Evolutionary conservation across 2,797 vertebrate species (phyloP).

Genomic region (Setipinna tenuifilis): DNA sequence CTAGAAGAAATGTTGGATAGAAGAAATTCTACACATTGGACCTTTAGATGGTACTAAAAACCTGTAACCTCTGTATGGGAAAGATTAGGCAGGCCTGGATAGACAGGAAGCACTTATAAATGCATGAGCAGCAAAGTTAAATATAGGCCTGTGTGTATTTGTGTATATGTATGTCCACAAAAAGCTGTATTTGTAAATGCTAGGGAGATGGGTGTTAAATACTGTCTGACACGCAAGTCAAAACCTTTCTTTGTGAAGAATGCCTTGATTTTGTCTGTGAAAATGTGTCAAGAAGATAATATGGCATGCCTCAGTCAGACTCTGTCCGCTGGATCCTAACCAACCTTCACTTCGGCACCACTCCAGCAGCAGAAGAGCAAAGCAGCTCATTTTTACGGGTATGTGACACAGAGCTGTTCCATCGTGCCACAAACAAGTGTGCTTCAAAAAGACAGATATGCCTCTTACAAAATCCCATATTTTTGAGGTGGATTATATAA

Average conservation of each 20-base stretch:
- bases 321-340: background rate
- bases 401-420: constrained; percentile 15
- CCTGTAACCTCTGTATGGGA: too few species aligned
- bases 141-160: background rate
- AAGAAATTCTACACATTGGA: too few species aligned
- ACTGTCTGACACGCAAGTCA: constrained; percentile 32
- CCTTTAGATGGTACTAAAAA: too few species aligned
- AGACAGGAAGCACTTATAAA: too few species aligned
- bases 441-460: constrained; percentile 45
- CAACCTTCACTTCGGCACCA: background rate
- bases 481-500: constrained; percentile 58
- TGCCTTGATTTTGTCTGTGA: constrained; percentile 38
- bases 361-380: background rate
- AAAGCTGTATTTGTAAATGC: too few species aligned
- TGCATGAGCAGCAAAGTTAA: too few species aligned
- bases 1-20: too few species aligned
- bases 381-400: background rate
- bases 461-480: constrained; percentile 47
- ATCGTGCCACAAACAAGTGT: constrained; percentile 44
- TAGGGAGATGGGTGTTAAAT: background rate
- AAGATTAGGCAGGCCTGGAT: too few species aligned
- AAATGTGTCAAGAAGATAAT: constrained; percentile 26
- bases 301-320: background rate
- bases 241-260: constrained; percentile 40
- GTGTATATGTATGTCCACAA: background rate